phyloP scores from a whole-genome alignment of 2,888 invertebrate species.

The Lasioglossum lativentre region DNA sequence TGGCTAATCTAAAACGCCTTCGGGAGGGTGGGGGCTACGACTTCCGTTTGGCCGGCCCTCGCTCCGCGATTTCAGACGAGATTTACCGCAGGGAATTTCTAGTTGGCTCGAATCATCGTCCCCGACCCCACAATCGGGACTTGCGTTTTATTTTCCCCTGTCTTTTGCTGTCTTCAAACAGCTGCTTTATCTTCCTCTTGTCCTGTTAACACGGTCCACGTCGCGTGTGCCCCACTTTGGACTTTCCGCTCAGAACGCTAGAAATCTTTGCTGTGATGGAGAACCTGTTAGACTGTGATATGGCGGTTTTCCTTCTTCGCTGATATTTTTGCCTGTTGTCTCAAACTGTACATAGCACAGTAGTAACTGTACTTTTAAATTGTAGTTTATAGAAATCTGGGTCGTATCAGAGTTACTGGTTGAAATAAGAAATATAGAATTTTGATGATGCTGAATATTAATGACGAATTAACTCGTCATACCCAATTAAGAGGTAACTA shows the following conservation, averaged over 20 bases:
- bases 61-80: not conserved
- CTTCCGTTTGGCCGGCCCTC: conserved; percentile 11
- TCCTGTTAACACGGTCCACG: not conserved
- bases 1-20: conserved; percentile 48
- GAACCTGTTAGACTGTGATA: not conserved
- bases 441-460: not conserved
- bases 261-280: not conserved
- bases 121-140: not conserved
- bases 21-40: not conserved
- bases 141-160: not conserved
- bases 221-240: not conserved
- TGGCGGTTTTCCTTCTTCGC: too few species aligned
- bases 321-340: too few species aligned
- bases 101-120: conserved; percentile 6
- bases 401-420: not conserved
- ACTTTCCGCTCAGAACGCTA: not conserved
- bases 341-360: too few species aligned
- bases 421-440: not conserved
- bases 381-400: too few species aligned
- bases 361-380: too few species aligned
- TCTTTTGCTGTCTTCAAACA: not conserved
- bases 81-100: conserved; percentile 6
- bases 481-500: too few species aligned
- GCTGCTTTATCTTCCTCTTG: not conserved
- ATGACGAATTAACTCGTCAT: not conserved